Evolutionary conservation across 2,113 vertebrate genomes (phyloP).

Genomic region (Mellivora capensis): DNA sequence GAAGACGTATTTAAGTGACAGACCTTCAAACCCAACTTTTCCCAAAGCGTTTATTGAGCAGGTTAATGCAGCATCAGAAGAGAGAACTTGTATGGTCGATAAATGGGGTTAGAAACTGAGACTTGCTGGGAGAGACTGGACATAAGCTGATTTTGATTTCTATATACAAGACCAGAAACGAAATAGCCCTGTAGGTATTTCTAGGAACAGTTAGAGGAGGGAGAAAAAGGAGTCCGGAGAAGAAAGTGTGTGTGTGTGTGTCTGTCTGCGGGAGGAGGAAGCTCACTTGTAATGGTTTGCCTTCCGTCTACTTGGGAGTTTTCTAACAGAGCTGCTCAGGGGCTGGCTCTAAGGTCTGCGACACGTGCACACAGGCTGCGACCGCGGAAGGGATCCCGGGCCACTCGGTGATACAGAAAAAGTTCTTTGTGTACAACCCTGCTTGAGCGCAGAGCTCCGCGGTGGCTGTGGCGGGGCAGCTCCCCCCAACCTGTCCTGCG

Average conservation of each 20-base stretch:
- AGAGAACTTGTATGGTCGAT: not conserved
- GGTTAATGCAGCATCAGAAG: not conserved
- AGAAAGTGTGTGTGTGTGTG: not conserved
- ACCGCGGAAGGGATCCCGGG: not conserved
- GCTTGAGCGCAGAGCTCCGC: not conserved
- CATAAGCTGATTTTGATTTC: slow-evolving; percentile 26
- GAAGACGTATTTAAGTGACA: not conserved
- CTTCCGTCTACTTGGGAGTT: not conserved
- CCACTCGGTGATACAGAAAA: not conserved
- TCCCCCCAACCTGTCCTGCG: not conserved
- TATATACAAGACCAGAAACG: not conserved
- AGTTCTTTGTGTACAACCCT: not conserved
- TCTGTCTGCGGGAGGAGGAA: not conserved
- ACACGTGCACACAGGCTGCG: not conserved
- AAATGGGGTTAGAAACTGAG: not conserved
- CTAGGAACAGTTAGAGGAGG: slow-evolving; percentile 48
- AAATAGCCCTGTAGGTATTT: not conserved
- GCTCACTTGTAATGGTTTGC: not conserved
- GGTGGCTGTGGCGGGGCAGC: not conserved
- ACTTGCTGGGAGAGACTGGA: not conserved
- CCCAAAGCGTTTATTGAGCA: not conserved
- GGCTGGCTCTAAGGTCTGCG: not conserved
- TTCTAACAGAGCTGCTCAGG: not conserved
- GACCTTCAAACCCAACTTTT: not conserved
- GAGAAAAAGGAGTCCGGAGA: not conserved